Evolutionary conservation across 2,888 invertebrate genomes (phyloP), one percentile per base, ranked within the genome.

Genomic region (Nudaria mundana): DNA sequence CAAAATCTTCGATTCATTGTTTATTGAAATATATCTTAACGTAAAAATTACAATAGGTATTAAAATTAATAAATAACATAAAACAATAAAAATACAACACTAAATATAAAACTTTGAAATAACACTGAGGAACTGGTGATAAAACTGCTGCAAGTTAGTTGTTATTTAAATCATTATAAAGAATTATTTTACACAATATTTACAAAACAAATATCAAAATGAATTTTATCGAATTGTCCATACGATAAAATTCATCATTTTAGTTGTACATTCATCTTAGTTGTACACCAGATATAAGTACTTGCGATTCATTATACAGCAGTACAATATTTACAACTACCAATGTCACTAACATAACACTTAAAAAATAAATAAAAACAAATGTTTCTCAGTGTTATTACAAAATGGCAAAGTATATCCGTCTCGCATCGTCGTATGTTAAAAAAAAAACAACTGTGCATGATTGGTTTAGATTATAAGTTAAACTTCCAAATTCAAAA

Each of bases 11-110:
- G 63, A 68, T 71, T 64, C 54, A 66, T 48, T 48, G 49, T 71
- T 69, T 69, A 68, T 60, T 70, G 53, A 64, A 64, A 61, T 59
- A 64, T 63, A 37, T 48, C 52, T 63, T 40, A n/a, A n/a, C 64
- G 65, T 71, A 65, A 68, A 66, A 68, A 65, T 63, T 62, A 69
- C 52, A 66, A 59, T 56, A n/a, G n/a, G n/a, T n/a, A 58, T 57
- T 58, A 63, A 58, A 54, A 56, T 60, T 49, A 63, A 47, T 64
- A 61, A 66, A 59, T 59, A 61, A 66, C 50, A 63, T 40, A 58
- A 58, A 40, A 59, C 50, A 51, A 58, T 45, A 63, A 60, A n/a
- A 54, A 51, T 52, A 53, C 53, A 60, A 56, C 48, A 63, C 56
- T 47, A 40, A 45, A 53, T 44, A 52, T 52, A 40, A 53, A 43